phyloP scores from a whole-genome alignment of 2,888 invertebrate species.

The Sepiola atlantica region DNA sequence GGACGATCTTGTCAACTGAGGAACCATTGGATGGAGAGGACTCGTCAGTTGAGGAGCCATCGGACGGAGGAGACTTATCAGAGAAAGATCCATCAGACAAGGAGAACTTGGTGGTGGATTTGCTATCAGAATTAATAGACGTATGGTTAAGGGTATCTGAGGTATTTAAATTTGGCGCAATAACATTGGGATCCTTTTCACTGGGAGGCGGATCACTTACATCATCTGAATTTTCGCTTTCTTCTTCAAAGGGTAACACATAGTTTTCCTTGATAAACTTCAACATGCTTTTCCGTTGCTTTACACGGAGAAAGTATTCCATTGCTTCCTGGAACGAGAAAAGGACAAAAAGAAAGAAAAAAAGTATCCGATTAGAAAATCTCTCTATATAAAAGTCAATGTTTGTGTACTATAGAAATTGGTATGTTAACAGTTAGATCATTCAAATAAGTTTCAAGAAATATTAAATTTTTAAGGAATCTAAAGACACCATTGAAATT shows the following conservation, averaged over 20 bases:
- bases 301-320: constrained; percentile 55
- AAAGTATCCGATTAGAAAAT: not conserved
- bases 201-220: constrained; percentile 45
- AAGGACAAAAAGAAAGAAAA: not conserved
- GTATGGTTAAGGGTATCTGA: not conserved
- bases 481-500: no score
- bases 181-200: not conserved
- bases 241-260: not conserved
- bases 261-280: constrained; percentile 56
- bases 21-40: no score
- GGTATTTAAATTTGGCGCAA: not conserved
- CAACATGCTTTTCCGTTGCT: constrained; percentile 53
- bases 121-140: not conserved
- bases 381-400: no score
- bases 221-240: constrained; percentile 48
- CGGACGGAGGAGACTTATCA: no score
- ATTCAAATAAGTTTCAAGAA: no score
- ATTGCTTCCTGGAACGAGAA: constrained; percentile 54
- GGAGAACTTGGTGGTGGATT: no score
- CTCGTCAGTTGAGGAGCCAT: no score
- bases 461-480: no score
- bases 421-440: no score
- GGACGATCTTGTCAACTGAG: no score
- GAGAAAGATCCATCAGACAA: no score
- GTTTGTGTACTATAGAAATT: no score